Evolutionary conservation across 2,888 invertebrate species (phyloP).

Genomic region (Rosalia funebris): DNA sequence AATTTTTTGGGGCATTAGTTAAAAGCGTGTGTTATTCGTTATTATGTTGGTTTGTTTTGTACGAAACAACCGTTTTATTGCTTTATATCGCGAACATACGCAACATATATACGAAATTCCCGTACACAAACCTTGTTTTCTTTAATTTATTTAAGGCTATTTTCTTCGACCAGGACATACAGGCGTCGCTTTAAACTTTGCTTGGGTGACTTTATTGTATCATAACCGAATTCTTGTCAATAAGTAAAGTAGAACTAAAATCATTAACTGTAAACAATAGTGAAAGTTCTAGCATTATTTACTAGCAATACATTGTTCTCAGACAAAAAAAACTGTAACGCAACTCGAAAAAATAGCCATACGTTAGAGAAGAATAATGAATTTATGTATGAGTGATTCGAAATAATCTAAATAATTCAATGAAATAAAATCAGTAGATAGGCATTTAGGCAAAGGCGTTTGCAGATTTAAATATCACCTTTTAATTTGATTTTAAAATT

Average conservation of each 20-base stretch:
- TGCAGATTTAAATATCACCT: too few species aligned
- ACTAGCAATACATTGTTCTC: conserved; percentile 30
- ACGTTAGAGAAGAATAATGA: neutral
- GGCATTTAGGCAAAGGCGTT: too few species aligned
- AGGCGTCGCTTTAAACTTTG: too few species aligned
- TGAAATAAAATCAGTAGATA: neutral
- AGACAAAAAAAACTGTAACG: conserved; percentile 16
- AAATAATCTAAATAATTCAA: neutral
- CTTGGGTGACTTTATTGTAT: conserved; percentile 9
- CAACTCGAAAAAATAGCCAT: conserved; percentile 17
- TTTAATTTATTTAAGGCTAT: too few species aligned
- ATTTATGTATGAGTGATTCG: neutral
- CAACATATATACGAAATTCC: too few species aligned
- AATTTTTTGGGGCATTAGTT: neutral
- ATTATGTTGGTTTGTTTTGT: neutral
- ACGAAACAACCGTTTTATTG: too few species aligned
- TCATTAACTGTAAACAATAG: conserved; percentile 40
- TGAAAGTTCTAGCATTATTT: conserved; percentile 37
- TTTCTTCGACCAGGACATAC: too few species aligned
- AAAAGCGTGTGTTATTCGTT: too few species aligned
- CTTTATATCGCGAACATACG: too few species aligned
- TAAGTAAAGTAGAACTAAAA: conserved; percentile 28
- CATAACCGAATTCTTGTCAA: conserved; percentile 18
- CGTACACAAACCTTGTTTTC: too few species aligned
- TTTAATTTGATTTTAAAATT: too few species aligned